Base-by-base conservation (phyloP, 2,888 invertebrate genomes). In the Oxyteleia sp. region DNA sequence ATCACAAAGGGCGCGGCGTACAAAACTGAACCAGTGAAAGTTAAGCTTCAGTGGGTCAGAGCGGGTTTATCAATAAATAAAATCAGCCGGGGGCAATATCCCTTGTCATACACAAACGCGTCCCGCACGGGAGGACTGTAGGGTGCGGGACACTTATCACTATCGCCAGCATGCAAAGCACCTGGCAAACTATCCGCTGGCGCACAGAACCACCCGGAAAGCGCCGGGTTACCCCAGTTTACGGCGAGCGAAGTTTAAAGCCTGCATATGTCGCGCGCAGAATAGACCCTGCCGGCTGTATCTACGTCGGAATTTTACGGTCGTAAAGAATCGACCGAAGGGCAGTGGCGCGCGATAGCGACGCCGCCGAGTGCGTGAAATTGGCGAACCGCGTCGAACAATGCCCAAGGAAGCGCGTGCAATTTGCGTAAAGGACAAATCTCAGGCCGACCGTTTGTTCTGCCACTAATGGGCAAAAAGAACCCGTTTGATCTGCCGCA, bases 221-320 rank as follows among this genome's bases (percentile, higher is more conserved):
- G 43, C 63, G 38, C 63, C 43, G 49, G 72, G 82, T 80, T 85
- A 83, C 82, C 82, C 82, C 82, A 74, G 84, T 87, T 87, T 84
- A 84, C 76, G 81, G 78, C 66, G 16, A 43, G 72, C 80, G 74
- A 84, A 85, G 78, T 87, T 84, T 84, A 85, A 59, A 78, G 80
- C 75, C 74, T 41, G 84, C 82, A 82, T 84, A 84, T 84, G 85
- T 84, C 76, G 75, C 61, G 45, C 15, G 55, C 80, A 79, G 66
- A 64, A 51, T 75, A 66, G 35, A 57, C 55, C 38, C 51, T 13
- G 13, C 69, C 18, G 55, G 72, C 51, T 72, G 43, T 79, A 76
- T 72, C 59, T 20, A 18, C 16, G 79, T 35, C 45, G 72, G 75
- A 85, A 81, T 86, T 85, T 86, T 79, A 76, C 72, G 82, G 79